These are phyloP conservation scores for Lethrus apterus DNA, from an alignment of 1,140 invertebrate species.

Conservation along the genomic window DNA sequence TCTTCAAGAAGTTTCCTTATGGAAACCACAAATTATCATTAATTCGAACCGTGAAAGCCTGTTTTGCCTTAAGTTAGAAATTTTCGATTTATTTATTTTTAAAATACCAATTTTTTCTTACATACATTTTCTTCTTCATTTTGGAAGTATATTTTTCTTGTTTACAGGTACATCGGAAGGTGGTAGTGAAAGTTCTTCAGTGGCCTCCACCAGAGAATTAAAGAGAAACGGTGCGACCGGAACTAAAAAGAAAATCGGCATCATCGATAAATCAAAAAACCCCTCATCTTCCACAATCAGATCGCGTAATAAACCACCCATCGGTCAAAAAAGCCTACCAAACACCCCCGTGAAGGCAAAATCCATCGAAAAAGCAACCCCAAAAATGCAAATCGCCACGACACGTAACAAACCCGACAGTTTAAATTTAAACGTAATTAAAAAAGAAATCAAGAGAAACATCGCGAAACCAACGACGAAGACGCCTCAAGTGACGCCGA, in stretches of 20 bases:
- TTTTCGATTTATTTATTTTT: too few relatives aligned
- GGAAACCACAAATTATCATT: too few relatives aligned
- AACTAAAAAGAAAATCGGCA: slow-evolving; percentile 38
- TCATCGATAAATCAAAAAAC: not conserved
- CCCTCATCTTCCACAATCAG: slow-evolving; percentile 29
- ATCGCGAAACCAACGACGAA: slow-evolving; percentile 22
- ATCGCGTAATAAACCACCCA: slow-evolving; percentile 12
- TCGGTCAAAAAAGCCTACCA: slow-evolving; percentile 14
- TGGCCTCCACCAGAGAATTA: slow-evolving; percentile 40
- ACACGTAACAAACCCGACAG: slow-evolving; percentile 39
- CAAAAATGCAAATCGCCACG: slow-evolving; percentile 33
- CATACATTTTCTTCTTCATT: too few relatives aligned
- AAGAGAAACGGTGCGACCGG: slow-evolving; percentile 22
- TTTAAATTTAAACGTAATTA: slow-evolving; percentile 30
- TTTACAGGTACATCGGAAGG: slow-evolving; percentile 60
- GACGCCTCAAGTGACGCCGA: slow-evolving; percentile 46
- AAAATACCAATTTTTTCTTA: too few relatives aligned
- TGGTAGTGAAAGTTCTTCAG: slow-evolving; percentile 67
- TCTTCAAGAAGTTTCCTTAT: too few relatives aligned
- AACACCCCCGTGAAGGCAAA: slow-evolving; percentile 8
- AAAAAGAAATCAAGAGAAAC: slow-evolving; percentile 26
- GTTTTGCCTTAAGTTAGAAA: too few relatives aligned
- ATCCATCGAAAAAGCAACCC: slow-evolving; percentile 6
- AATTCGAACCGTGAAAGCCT: too few relatives aligned
- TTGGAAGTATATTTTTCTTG: too few relatives aligned